phyloP scores from a whole-genome alignment of 2,797 vertebrate species.

The Odontamblyopus lacepedii region DNA sequence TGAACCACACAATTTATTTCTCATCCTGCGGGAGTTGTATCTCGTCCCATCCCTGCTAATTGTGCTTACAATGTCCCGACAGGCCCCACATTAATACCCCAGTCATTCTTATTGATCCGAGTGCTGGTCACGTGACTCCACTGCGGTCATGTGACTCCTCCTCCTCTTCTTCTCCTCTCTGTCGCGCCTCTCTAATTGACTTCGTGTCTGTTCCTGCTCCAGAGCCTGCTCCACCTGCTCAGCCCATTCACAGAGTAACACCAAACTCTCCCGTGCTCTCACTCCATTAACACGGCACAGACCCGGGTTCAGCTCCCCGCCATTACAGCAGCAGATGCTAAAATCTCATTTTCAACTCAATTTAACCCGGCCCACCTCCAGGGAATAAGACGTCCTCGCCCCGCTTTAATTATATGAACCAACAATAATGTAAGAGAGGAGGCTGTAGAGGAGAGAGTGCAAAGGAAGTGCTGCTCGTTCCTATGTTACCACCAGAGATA shows the following conservation, averaged over 20 bases:
- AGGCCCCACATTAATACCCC: neutral
- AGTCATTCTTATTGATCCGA: neutral
- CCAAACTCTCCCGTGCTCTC: constrained; percentile 83
- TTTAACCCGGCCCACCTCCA: constrained; percentile 80
- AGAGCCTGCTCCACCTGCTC: constrained; percentile 80
- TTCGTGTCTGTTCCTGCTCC: constrained; percentile 84
- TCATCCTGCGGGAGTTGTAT: too few relatives aligned
- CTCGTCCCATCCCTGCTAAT: too few relatives aligned
- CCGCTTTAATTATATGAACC: constrained; percentile 66
- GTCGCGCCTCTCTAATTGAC: constrained; percentile 81
- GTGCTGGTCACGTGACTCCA: constrained; percentile 4
- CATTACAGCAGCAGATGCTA: constrained; percentile 81
- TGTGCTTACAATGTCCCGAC: too few relatives aligned
- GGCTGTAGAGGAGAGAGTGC: constrained; percentile 19
- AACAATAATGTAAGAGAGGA: constrained; percentile 29
- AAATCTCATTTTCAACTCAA: constrained; percentile 87
- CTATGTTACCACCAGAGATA: neutral
- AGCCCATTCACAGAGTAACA: constrained; percentile 78
- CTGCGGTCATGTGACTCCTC: constrained; percentile 35
- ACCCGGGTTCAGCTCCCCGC: constrained; percentile 78
- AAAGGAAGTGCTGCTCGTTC: constrained; percentile 18
- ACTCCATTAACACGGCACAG: constrained; percentile 85
- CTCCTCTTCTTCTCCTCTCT: constrained; percentile 50
- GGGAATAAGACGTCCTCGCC: constrained; percentile 54
- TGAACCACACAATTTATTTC: too few relatives aligned